Evolutionary conservation across 1,140 invertebrate species (phyloP), one percentile per base, ranked within the genome.

Genomic region (Onthophagus taurus): DNA sequence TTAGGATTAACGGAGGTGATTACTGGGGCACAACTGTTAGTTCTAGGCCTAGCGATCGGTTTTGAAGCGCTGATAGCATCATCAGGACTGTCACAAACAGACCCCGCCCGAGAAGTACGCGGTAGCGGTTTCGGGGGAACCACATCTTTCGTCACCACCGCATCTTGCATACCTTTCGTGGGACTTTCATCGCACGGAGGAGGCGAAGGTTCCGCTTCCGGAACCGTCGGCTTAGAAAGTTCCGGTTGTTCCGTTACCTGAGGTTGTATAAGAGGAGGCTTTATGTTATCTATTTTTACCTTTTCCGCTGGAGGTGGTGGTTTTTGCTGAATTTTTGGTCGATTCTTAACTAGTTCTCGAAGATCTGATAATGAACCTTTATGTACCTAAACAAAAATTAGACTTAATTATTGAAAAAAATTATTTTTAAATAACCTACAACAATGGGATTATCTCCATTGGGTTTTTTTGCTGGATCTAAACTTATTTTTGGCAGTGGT

Each of bases 71-170:
- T 59, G 52, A 24, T 58, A 44, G 18, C 44, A 31, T 67, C 51
- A 16, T 52, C 50, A n/a, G 35, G 41, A 39, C 39, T 17, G 54
- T 80, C 77, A 1, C 75, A 74, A 26, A 81, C 60, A 20, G 78
- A 80, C 56, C 76, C 74, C 19, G 77, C 72, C 47, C 80, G 68
- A 11, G 77, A 79, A 0, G 74, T 69, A 47, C 79, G 71, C 16
- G 85, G 85, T 59, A 87, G 65, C 7, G 85, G 85, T 57, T 85
- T 86, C 0, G 85, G 85, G 6, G 80, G 80, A 18, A 75, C 63
- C 0, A 60, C 35, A 12, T 37, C 35, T 21, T 21, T 37, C 24
- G 19, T 21, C n/a, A 18, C 46, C 24, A 18, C 35, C n/a, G 19
- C 46, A 5, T 58, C 41, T 39, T 63, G 53, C 17, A 59, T 44